These are phyloP conservation scores for Aphis gossypii DNA, from an alignment of 1,140 invertebrate species.

Conservation along the genomic window DNA sequence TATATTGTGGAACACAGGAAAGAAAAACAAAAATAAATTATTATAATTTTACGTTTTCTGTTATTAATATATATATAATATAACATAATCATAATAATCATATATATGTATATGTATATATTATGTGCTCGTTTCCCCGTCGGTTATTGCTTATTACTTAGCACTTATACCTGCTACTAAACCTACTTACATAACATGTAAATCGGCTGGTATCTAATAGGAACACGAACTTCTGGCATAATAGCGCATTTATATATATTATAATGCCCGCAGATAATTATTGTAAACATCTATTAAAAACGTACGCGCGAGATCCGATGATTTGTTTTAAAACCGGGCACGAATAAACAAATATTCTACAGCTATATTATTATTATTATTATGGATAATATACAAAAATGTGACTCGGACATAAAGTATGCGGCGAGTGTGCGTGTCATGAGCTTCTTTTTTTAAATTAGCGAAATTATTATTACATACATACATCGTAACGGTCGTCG, in stretches of 20 bases:
- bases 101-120: not conserved
- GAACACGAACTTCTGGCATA: not conserved
- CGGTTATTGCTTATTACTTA: not conserved
- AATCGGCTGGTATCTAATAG: not conserved
- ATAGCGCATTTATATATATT: not conserved
- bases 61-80: not conserved
- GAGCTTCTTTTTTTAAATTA: constrained; percentile 9
- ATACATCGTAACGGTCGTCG: not conserved
- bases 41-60: not conserved
- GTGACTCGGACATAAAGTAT: not conserved
- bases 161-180: not conserved
- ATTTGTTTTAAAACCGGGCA: not conserved
- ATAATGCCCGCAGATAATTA: not conserved
- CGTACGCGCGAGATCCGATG: not conserved
- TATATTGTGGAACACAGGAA: not conserved
- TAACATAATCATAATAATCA: not conserved
- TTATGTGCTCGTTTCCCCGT: not conserved
- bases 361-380: not conserved
- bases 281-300: constrained; percentile 23
- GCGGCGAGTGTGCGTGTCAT: not conserved
- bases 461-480: not conserved
- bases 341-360: not conserved
- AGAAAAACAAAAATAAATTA: not conserved
- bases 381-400: not conserved
- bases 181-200: not conserved